Evolutionary conservation across 2,888 invertebrate species (phyloP).

Genomic region (Machimus rusticus): DNA sequence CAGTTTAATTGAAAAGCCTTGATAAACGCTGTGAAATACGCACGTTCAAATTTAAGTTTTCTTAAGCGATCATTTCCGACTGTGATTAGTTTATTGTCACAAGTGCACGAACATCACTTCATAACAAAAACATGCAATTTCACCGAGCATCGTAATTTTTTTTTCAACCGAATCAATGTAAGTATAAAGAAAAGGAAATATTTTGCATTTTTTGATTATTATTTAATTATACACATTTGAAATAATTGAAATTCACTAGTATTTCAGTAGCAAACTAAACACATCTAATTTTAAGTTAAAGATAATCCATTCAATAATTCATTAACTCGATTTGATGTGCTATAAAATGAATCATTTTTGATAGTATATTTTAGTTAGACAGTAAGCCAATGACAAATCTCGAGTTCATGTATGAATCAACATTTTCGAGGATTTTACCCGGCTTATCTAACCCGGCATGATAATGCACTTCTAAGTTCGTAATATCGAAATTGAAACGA

Average conservation of each 20-base stretch:
- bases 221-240: background rate
- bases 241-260: background rate
- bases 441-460: background rate
- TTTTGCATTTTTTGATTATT: background rate
- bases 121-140: background rate
- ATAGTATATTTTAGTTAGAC: background rate
- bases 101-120: background rate
- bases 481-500: no score
- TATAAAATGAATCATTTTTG: background rate
- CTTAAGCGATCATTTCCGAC: slow-evolving; percentile 15
- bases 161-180: background rate
- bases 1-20: background rate
- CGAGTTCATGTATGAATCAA: background rate
- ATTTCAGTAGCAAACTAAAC: background rate
- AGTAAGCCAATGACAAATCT: background rate
- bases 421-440: background rate
- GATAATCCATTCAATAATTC: background rate
- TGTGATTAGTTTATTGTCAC: background rate
- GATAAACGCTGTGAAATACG: background rate
- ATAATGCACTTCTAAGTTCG: no score
- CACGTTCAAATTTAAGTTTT: slow-evolving; percentile 1
- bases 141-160: background rate
- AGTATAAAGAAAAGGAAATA: background rate
- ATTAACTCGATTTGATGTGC: background rate
- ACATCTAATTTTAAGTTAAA: background rate